phyloP scores from a whole-genome alignment of 2,797 vertebrate genomes.

The Rhabdomys pumilio region DNA sequence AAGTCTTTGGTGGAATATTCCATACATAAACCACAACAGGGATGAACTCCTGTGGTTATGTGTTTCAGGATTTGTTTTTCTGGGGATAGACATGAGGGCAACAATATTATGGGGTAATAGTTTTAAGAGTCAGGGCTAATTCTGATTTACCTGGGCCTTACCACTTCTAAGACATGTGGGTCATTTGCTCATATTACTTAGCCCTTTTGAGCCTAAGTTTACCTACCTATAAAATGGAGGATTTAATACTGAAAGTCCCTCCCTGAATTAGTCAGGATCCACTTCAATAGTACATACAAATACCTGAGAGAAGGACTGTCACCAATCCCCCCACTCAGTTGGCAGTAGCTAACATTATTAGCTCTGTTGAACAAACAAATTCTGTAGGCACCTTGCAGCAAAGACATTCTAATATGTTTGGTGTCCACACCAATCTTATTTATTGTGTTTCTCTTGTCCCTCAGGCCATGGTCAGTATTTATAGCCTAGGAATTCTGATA shows the following conservation, averaged over 20 bases:
- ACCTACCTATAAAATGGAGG: neutral
- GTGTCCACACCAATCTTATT: constrained; percentile 82
- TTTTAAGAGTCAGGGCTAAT: neutral
- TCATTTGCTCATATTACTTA: neutral
- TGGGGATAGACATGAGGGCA: neutral
- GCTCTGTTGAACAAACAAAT: constrained; percentile 83
- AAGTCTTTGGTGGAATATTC: neutral
- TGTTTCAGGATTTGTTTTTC: neutral
- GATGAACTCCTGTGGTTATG: no score
- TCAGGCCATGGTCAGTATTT: constrained; percentile 76
- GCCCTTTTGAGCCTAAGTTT: neutral
- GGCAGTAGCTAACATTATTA: constrained; percentile 50
- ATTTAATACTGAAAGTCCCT: neutral
- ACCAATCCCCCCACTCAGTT: fast-evolving
- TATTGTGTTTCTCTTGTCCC: constrained; percentile 77
- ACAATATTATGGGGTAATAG: neutral
- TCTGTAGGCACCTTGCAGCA: constrained; percentile 72
- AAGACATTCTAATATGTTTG: constrained; percentile 80
- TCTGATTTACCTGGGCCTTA: neutral
- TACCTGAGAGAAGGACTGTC: neutral
- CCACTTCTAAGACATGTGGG: no score
- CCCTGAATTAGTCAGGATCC: neutral
- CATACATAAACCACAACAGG: neutral
- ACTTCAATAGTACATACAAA: no score
- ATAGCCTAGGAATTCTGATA: constrained; percentile 69